Percentiles rank a stretch among this genome's conserved stretches.
Evolutionary conservation across 2,113 vertebrate species (phyloP).

Genomic region (Furnarius figulus): DNA sequence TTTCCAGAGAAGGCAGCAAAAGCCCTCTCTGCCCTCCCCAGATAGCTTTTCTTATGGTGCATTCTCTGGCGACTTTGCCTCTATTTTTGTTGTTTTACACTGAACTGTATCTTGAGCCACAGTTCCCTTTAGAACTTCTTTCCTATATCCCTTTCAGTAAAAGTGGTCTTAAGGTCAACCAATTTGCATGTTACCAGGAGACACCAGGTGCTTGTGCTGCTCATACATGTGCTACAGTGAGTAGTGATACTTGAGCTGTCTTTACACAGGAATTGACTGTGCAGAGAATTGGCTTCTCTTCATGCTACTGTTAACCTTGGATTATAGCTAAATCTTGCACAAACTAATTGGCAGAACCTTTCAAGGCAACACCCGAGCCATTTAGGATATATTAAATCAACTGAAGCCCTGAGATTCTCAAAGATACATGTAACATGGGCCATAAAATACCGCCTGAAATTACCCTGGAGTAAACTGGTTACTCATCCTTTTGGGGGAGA

Average conservation of each 20-base stretch:
- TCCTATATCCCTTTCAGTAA: not conserved
- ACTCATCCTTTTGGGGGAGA: not conserved
- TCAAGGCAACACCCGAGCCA: not conserved
- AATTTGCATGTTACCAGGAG: not conserved
- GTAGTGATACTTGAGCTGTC: not conserved
- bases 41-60: not conserved
- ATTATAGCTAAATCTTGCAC: not conserved
- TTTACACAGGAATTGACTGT: not conserved
- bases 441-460: not conserved
- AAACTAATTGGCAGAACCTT: not conserved
- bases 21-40: not conserved
- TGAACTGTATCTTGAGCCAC: not conserved
- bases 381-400: not conserved
- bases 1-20: not conserved
- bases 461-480: not conserved
- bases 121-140: not conserved
- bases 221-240: not conserved
- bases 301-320: not conserved
- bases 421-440: not conserved
- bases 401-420: not conserved
- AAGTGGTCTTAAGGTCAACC: not conserved
- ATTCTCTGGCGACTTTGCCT: rapidly evolving
- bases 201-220: not conserved
- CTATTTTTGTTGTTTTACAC: not conserved
- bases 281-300: not conserved